Percentiles rank a stretch among this genome's conserved stretches.
These are phyloP conservation scores for Xylota sylvarum DNA, from an alignment of 2,888 invertebrate genomes.

Conservation along the genomic window DNA sequence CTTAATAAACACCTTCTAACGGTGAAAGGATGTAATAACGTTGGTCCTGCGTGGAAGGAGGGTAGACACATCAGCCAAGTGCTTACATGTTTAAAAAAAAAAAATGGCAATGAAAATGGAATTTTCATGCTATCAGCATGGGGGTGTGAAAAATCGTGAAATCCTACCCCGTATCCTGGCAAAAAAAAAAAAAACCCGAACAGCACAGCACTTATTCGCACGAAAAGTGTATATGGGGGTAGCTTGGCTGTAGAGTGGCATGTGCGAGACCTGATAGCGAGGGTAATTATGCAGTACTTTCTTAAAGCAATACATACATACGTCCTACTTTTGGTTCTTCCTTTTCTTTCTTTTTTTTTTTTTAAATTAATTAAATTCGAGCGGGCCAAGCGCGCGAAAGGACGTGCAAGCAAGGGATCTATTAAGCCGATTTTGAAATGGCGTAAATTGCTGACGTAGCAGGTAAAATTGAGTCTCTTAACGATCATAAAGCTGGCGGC, in stretches of 20 bases:
- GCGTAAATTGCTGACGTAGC: conserved; percentile 65
- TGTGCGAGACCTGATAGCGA: conserved; percentile 44
- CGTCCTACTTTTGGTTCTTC: background rate
- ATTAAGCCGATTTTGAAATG: conserved; percentile 67
- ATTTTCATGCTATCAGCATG: conserved; percentile 64
- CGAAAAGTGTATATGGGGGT: background rate
- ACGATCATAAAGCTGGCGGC: conserved; percentile 70
- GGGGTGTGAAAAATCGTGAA: conserved; percentile 56
- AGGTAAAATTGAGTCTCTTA: conserved; percentile 71
- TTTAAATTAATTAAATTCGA: conserved; percentile 60
- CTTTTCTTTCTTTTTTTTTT: conserved; percentile 8
- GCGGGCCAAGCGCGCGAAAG: background rate
- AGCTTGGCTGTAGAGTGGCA: conserved; percentile 24
- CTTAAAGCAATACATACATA: conserved; percentile 41
- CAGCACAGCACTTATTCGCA: conserved; percentile 23
- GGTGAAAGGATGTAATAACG: conserved; percentile 45
- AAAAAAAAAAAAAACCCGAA: conserved; percentile 10
- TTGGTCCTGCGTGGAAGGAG: conserved; percentile 9
- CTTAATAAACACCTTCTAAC: conserved; percentile 66
- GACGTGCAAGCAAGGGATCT: conserved; percentile 36
- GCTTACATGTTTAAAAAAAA: conserved; percentile 81
- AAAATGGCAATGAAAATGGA: conserved; percentile 77
- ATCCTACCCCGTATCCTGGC: conserved; percentile 5
- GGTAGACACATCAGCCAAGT: conserved; percentile 76
- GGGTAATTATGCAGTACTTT: conserved; percentile 63